Evolutionary conservation across 2,797 vertebrate species (phyloP), one percentile per base, ranked within the genome.

Genomic region (Sebastes glaucus): DNA sequence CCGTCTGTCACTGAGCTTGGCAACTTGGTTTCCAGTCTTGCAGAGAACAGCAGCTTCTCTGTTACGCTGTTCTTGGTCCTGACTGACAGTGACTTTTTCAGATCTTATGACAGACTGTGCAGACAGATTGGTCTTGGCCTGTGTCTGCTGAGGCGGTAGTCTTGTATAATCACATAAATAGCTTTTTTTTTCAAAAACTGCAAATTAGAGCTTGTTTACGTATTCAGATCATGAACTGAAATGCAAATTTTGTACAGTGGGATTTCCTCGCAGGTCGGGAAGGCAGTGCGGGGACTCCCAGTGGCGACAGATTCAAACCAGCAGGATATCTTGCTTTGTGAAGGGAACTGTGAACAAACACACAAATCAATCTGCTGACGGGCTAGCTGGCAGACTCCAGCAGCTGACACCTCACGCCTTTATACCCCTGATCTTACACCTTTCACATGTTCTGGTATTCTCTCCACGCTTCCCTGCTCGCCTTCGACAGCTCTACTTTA

Each of bases 341-440:
- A 84, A 63, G 4, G 53, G 81, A 87, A 78, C 73, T 80, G 63
- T 79, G 67, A 83, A 85, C 69, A 78, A 77, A 6, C 38, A 61
- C 14, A 78, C 52, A 59, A 71, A 61, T 81, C 75, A 76, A 64
- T 75, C 52, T 28, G 30, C 75, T 83, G 60, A 82, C 61, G 63
- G 53, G 11, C 16, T 68, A 3, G 52, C 72, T 79, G 74, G 69
- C 80, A 79, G 85, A 28, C 20, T 71, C 22, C 13, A 4, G 20
- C 27, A 57, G 16, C 61, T 38, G 52, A 66, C 33, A 67, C 27
- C 28, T 76, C 16, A 46, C 4, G 2, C 27, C 25, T 55, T 60
- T 22, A 20, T 35, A 22, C 38, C 27, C 61, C 13, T 18, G 25
- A 55, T 53, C 69, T 13, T 7, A 2, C 52, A 22, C 33, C 20